Base-by-base conservation (phyloP, 2,888 invertebrate genomes). In the Macrostomum cliftonense region DNA sequence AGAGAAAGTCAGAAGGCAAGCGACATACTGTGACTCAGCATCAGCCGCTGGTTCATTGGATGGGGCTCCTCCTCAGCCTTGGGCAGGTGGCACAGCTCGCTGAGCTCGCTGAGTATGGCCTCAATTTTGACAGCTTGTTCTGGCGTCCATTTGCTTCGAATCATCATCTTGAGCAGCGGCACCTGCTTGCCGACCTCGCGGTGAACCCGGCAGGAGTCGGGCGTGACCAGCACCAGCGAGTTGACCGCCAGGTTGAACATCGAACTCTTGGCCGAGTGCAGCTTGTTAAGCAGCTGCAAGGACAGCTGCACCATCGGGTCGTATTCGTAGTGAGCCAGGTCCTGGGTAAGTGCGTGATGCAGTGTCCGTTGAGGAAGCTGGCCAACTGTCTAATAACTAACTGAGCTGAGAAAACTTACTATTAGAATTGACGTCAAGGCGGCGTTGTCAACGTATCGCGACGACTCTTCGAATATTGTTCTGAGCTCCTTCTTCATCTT, bases 1-100 rank as follows among this genome's bases (percentile, higher is more conserved):
- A n/a, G n/a, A n/a, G n/a, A n/a, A n/a, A n/a, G n/a, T n/a, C n/a
- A n/a, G n/a, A n/a, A n/a, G n/a, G n/a, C n/a, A n/a, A n/a, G 28
- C 28, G 43, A 19, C 21, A 46, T 28, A 28, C 56, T 52, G 14
- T 43, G 37, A 45, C 53, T 54, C 36, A 37, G 49, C 36, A 56
- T 37, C 16, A 56, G 52, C n/a, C 51, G 19, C 45, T 56, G 56
- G 43, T 56, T 57, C 36, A 58, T 49, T 12, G 50, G 39, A 39
- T 56, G 56, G 12, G 53, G 43, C 42, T 52, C 49, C 38, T 55
- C 50, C 9, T 39, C 17, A 37, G 48, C 49, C 19, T 43, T 45
- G 17, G 52, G 49, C 21, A 54, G 38, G 40, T 39, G 42, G 46
- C 57, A 58, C n/a, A 54, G 42, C 49, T 17, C 46, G 16, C 14